Conservation (phyloP, 2,888 invertebrate species). For the Tenthredo scrophulariae region DNA sequence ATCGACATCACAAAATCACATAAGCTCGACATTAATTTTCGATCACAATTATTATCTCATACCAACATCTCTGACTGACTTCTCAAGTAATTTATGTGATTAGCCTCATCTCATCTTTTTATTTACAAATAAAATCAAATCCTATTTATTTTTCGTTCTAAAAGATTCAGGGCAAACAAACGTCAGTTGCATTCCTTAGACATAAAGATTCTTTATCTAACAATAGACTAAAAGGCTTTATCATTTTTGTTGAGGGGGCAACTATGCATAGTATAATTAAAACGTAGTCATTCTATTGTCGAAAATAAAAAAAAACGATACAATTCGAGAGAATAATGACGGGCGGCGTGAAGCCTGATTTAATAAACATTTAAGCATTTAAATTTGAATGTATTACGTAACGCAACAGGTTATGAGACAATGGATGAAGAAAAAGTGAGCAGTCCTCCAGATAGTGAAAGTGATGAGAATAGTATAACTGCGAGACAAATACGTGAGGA, state of each 20-base stretch:
- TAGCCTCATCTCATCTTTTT: neutral
- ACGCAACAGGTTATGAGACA: slow-evolving; percentile 39
- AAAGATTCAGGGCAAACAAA: neutral
- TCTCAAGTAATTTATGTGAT: neutral
- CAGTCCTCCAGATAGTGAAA: neutral
- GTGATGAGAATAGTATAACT: neutral
- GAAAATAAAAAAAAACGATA: neutral
- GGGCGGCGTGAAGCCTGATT: neutral
- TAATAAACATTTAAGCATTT: neutral
- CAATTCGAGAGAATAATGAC: neutral
- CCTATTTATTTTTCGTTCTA: neutral
- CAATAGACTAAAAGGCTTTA: neutral
- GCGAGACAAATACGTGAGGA: neutral
- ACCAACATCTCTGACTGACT: neutral
- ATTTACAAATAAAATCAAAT: neutral
- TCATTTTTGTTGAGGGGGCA: neutral
- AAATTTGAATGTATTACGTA: neutral
- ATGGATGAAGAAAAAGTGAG: slow-evolving; percentile 35
- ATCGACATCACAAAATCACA: neutral
- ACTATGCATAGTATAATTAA: neutral
- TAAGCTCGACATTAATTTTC: neutral
- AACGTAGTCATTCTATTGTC: neutral
- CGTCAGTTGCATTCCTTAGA: neutral
- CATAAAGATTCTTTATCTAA: neutral
- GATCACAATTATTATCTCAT: neutral